phyloP scores from a whole-genome alignment of 2,888 invertebrate genomes.

The Saturnia japonica region DNA sequence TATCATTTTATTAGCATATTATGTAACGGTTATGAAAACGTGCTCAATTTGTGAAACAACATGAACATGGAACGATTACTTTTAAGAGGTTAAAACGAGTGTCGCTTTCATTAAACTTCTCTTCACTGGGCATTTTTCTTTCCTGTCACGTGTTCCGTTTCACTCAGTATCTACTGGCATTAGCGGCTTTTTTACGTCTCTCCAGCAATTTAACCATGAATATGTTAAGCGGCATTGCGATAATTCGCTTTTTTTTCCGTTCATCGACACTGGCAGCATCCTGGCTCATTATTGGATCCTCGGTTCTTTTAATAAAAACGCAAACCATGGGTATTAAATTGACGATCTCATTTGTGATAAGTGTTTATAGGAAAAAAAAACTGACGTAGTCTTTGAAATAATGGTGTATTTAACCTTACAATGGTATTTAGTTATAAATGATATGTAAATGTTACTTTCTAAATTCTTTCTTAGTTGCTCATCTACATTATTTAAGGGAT shows the following conservation, averaged over 20 bases:
- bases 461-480: too few species aligned
- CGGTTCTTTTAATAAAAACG: slow-evolving; percentile 31
- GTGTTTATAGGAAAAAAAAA: slow-evolving; percentile 9
- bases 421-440: not conserved
- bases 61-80: not conserved
- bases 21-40: not conserved
- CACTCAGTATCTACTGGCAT: slow-evolving; percentile 32
- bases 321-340: slow-evolving; percentile 36
- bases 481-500: too few species aligned
- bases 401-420: not conserved
- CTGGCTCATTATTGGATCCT: slow-evolving; percentile 46
- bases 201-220: slow-evolving; percentile 43
- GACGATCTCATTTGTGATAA: slow-evolving; percentile 33
- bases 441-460: not conserved
- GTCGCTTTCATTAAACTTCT: slow-evolving; percentile 12
- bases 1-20: not conserved
- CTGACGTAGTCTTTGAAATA: not conserved
- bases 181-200: slow-evolving; percentile 45
- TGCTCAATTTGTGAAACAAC: slow-evolving; percentile 1
- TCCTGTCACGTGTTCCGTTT: slow-evolving; percentile 43
- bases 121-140: slow-evolving; percentile 29
- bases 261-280: slow-evolving; percentile 15
- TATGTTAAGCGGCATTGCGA: slow-evolving; percentile 37
- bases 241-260: slow-evolving; percentile 34
- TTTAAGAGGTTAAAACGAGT: slow-evolving; percentile 9